phyloP scores from a whole-genome alignment of 1,140 invertebrate genomes.

The Paralvinella palmiformis region DNA sequence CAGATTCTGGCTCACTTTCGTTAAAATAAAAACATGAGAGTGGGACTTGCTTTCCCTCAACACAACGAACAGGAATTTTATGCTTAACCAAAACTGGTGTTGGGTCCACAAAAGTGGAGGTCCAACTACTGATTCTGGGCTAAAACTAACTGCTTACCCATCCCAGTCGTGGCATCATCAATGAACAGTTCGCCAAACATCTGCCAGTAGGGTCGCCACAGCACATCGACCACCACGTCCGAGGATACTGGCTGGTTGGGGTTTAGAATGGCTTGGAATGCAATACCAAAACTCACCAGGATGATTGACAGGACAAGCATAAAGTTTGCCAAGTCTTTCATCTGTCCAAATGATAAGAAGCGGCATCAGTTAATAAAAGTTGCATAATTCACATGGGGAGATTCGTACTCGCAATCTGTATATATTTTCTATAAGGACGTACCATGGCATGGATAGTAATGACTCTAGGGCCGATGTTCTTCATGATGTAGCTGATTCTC shows the following conservation, averaged over 20 bases:
- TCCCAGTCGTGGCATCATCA: conserved; percentile 25
- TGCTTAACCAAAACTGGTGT: too few relatives aligned
- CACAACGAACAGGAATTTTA: too few relatives aligned
- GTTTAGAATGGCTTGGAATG: conserved; percentile 40
- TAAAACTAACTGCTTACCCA: conserved; percentile 10
- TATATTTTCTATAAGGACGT: neutral
- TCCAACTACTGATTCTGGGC: too few relatives aligned
- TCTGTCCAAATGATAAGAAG: conserved; percentile 24
- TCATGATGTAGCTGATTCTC: neutral
- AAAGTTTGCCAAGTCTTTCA: conserved; percentile 44
- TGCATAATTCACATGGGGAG: too few relatives aligned
- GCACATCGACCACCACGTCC: conserved; percentile 33
- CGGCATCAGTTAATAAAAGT: too few relatives aligned
- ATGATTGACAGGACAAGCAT: conserved; percentile 44
- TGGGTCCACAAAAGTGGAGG: too few relatives aligned
- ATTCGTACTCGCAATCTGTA: too few relatives aligned
- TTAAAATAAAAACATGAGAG: too few relatives aligned
- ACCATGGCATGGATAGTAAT: conserved; percentile 6
- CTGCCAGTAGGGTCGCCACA: conserved; percentile 46
- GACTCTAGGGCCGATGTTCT: neutral
- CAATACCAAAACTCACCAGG: conserved; percentile 44
- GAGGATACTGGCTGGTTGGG: conserved; percentile 31
- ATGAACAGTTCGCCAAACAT: conserved; percentile 47
- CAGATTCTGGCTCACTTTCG: too few relatives aligned
- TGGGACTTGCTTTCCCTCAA: too few relatives aligned